Conservation (phyloP, 2,888 invertebrate species). For the Tipula lateralis region DNA sequence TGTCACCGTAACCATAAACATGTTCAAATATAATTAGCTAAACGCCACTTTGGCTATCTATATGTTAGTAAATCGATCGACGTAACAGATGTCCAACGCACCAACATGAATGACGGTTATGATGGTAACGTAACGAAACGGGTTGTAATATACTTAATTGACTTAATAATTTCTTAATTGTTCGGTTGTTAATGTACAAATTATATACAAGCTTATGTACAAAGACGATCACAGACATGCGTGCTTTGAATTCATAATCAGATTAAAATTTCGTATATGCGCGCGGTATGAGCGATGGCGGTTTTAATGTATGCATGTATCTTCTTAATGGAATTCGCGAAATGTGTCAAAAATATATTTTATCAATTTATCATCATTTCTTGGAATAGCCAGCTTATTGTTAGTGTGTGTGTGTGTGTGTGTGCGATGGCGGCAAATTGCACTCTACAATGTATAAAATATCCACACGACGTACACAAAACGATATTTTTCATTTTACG, state of each 20-base stretch:
- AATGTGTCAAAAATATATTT: background rate
- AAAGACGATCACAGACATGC: background rate
- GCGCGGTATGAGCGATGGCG: background rate
- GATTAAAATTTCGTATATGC: too few relatives aligned
- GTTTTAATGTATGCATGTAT: background rate
- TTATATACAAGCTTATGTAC: background rate
- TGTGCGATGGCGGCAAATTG: background rate
- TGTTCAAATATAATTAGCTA: background rate
- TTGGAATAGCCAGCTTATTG: background rate
- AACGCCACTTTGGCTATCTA: constrained; percentile 13
- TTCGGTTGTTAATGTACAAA: background rate
- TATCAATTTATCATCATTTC: background rate
- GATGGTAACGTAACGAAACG: background rate
- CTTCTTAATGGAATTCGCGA: background rate
- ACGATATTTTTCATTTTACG: background rate
- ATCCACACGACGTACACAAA: too few relatives aligned
- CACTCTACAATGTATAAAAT: background rate
- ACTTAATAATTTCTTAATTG: background rate
- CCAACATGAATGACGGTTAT: background rate
- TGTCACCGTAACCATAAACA: background rate
- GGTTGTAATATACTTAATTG: too few relatives aligned
- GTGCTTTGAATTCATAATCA: background rate
- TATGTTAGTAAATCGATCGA: background rate
- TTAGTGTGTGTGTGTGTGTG: background rate
- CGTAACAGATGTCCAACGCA: background rate